phyloP scores from a whole-genome alignment of 2,797 vertebrate genomes.

The Poecile montanus region DNA sequence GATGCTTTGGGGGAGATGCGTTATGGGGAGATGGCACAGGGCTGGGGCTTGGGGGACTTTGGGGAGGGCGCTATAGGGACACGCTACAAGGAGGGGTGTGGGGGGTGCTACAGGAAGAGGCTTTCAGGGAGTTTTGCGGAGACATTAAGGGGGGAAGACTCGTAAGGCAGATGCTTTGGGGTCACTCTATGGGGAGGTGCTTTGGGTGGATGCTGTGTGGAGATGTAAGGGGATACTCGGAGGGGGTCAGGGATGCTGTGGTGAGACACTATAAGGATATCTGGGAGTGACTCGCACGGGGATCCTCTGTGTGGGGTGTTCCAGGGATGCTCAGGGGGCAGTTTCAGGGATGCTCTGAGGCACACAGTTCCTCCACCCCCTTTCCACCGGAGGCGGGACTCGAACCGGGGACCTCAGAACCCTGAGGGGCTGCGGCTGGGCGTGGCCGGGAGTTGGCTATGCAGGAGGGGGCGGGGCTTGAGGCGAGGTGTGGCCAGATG shows the following conservation, averaged over 20 bases:
- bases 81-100: too few species aligned
- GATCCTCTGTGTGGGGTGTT: accelerated
- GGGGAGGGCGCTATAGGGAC: not conserved
- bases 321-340: not conserved
- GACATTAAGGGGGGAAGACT: too few species aligned
- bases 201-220: not conserved
- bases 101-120: too few species aligned
- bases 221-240: too few species aligned
- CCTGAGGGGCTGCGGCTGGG: accelerated
- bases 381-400: not conserved
- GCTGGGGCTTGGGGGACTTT: too few species aligned
- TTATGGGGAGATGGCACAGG: not conserved
- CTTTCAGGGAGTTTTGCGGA: not conserved
- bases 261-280: too few species aligned
- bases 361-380: accelerated
- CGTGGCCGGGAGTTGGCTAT: not conserved
- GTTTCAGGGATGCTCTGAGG: not conserved
- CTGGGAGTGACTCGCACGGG: not conserved
- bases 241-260: too few species aligned
- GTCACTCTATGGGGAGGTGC: not conserved
- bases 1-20: accelerated
- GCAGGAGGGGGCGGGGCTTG: not conserved
- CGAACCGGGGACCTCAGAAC: accelerated
- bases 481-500: accelerated
- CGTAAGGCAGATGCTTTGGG: not conserved